Percentiles rank a stretch among this genome's conserved stretches.
phyloP scores from a whole-genome alignment of 2,797 vertebrate genomes.

The Nyctibius grandis region DNA sequence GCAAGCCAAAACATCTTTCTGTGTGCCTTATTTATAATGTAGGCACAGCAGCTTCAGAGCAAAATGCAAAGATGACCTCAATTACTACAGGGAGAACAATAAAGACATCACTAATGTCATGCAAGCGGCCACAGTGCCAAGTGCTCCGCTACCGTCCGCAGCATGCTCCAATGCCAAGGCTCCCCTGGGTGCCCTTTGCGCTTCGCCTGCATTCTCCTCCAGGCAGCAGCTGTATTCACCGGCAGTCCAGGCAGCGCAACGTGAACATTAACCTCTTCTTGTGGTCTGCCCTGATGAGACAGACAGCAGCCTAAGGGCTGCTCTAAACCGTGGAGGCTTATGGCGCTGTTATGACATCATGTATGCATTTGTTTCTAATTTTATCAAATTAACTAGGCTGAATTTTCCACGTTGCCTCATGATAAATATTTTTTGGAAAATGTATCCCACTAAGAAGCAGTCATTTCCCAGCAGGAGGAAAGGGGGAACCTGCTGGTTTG shows the following conservation, averaged over 20 bases:
- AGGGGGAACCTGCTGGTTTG: neutral
- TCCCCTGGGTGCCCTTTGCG: neutral
- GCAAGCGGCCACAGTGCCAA: neutral
- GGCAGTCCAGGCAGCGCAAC: neutral
- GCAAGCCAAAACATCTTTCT: neutral
- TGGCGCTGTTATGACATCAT: neutral
- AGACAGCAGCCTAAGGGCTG: neutral
- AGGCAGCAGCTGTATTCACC: neutral
- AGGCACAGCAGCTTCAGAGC: neutral
- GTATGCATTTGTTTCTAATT: constrained; percentile 28
- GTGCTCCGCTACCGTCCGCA: neutral
- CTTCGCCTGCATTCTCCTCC: neutral
- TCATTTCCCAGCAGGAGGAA: neutral
- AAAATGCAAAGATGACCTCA: neutral
- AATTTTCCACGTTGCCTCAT: neutral
- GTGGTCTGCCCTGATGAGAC: neutral
- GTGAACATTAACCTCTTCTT: neutral
- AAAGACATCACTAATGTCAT: neutral
- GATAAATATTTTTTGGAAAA: neutral
- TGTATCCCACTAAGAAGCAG: neutral
- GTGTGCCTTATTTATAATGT: neutral
- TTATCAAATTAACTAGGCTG: neutral
- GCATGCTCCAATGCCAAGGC: neutral
- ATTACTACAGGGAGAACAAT: neutral
- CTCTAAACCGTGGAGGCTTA: neutral